Evolutionary conservation across 2,797 vertebrate genomes (phyloP), one percentile per base, ranked within the genome.

Genomic region (Etheostoma nigrum): DNA sequence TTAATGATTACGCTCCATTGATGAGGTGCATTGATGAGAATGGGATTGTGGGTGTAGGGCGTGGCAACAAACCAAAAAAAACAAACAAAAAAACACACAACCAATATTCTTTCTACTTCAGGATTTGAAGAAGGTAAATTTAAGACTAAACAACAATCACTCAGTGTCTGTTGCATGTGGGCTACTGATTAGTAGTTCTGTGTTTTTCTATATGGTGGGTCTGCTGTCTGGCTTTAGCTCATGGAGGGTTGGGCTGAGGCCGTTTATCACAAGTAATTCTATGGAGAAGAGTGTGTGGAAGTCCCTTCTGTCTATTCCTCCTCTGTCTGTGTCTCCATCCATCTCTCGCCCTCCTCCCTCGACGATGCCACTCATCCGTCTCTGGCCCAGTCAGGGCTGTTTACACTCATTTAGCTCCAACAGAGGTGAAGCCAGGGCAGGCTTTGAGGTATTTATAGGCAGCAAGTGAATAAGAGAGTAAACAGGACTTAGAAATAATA

Each of bases 1-100:
- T 94, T 92, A 89, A 93, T 95, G 94, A 95, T 95, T 95, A 91
- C 92, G 80, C 87, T 85, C 82, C 78, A 91, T 92, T 92, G 92
- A 94, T 84, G 91, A 92, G 85, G 76, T 64, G 79, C 82, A 40
- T 76, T 69, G 83, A 89, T 86, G 78, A 82, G 82, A 88, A 76
- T 70, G 81, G 79, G 84, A 85, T 75, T 85, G 83, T 70, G 68
- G 81, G 71, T 78, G 69, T 15, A 57, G 78, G 82, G 81, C 10
- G 72, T 82, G 84, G 82, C 75, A 58, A 66, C 78, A 74, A 71
- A 83, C 77, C 64, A 44, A 76, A 83, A 78, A 47, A 66, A 23
- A 23, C 21, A 23, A 23, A 23, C 21, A 76, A 57, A 83, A 83
- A 78, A 57, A 67, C 48, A 84, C 12, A 53, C 25, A 55, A 40